phyloP scores from a whole-genome alignment of 2,113 vertebrate genomes.

The Alaudala cheleensis region DNA sequence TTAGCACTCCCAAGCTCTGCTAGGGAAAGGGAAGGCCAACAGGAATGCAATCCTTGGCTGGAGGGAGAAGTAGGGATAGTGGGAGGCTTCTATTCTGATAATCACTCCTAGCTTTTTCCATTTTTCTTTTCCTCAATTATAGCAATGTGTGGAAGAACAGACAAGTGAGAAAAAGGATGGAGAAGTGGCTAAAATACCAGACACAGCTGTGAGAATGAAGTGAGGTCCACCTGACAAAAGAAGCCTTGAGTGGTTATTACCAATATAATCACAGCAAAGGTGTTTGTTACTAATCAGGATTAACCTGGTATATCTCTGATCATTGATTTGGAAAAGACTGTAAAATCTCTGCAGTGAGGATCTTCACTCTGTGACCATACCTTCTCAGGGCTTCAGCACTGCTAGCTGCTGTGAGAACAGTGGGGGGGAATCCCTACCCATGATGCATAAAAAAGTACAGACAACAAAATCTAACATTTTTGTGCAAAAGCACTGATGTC shows the following conservation, averaged over 20 bases:
- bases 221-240: neutral
- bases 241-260: neutral
- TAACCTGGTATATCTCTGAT: neutral
- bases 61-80: neutral
- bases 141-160: neutral
- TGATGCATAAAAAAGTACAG: neutral
- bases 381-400: neutral
- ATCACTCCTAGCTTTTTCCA: neutral
- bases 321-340: neutral
- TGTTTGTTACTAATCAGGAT: conserved; percentile 16
- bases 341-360: neutral
- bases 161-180: neutral
- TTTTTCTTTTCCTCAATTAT: neutral
- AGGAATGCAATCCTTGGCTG: neutral
- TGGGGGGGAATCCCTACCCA: neutral
- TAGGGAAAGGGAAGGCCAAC: neutral
- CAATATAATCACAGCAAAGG: neutral
- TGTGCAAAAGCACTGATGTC: neutral
- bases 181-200: neutral
- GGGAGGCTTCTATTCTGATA: neutral
- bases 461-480: neutral
- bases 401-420: neutral
- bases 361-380: neutral
- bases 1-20: neutral
- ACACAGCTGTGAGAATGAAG: neutral